Percentiles rank a stretch among this genome's conserved stretches.
Conservation (phyloP, 92 coral and sea anemone species). For the Parazoanthus darwini region DNA sequence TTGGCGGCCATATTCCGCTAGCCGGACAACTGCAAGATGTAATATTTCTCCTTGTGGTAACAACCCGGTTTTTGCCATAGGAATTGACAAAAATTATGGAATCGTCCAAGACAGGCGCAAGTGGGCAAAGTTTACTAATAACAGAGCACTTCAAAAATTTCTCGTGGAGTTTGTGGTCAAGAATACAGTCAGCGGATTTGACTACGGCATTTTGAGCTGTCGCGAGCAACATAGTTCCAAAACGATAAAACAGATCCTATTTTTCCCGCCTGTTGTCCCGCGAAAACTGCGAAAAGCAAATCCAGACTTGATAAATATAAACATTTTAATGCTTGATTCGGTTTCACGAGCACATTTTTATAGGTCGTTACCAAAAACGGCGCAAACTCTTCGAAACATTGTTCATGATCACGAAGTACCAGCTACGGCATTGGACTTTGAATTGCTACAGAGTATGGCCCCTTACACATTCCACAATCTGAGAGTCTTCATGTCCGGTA, state of each 20-base stretch:
- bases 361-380: conserved; percentile 81
- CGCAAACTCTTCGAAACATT: conserved; percentile 57
- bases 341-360: conserved; percentile 87
- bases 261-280: conserved; percentile 69
- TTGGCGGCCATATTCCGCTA: conserved; percentile 56
- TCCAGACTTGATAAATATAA: conserved; percentile 58
- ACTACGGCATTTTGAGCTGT: conserved; percentile 78
- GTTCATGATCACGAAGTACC: conserved; percentile 60
- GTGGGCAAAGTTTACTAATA: conserved; percentile 33
- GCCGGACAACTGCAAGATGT: conserved; percentile 53
- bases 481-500: conserved; percentile 84
- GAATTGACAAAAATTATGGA: conserved; percentile 77
- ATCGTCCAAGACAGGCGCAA: conserved; percentile 51
- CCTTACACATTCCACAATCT: conserved; percentile 87
- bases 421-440: conserved; percentile 79
- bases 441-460: conserved; percentile 81
- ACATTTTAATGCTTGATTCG: conserved; percentile 76
- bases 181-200: conserved; percentile 63
- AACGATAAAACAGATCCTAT: conserved; percentile 61
- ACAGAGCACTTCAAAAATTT: conserved; percentile 55
- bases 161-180: conserved; percentile 55
- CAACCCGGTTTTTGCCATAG: conserved; percentile 64
- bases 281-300: conserved; percentile 37
- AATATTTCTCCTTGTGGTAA: conserved; percentile 68
- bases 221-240: conserved; percentile 37